phyloP scores from a whole-genome alignment of 2,797 vertebrate species.

The Urocyon cinereoargenteus region DNA sequence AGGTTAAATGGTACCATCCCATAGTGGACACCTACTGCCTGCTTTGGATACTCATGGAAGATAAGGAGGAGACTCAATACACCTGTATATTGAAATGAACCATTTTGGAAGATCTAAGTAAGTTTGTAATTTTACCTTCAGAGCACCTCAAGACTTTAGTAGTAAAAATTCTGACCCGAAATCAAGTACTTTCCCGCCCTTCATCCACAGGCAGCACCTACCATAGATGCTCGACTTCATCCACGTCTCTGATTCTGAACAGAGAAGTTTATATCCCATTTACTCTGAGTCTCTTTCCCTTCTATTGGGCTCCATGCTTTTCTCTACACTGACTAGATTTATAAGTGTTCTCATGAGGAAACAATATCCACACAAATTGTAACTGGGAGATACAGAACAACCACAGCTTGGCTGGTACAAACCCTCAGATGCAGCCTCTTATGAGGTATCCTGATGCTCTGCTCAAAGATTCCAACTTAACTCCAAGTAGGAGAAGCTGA shows the following conservation, averaged over 20 bases:
- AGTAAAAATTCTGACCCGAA: not conserved
- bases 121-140: not conserved
- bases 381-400: not conserved
- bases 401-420: not conserved
- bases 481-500: not conserved
- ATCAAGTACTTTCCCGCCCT: not conserved
- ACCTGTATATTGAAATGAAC: not conserved
- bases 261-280: not conserved
- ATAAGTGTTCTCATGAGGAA: not conserved
- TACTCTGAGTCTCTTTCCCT: not conserved
- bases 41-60: not conserved
- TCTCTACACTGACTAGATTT: not conserved
- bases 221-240: not conserved
- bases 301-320: not conserved
- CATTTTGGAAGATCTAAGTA: not conserved
- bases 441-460: not conserved
- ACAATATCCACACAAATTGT: no score
- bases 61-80: not conserved
- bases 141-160: not conserved
- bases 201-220: not conserved
- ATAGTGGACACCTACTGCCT: not conserved
- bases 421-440: not conserved
- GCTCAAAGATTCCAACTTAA: not conserved
- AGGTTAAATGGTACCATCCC: not conserved
- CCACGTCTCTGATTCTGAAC: not conserved